These are phyloP conservation scores for Alsophila aescularia DNA, from an alignment of 2,888 invertebrate genomes.

Conservation along the genomic window DNA sequence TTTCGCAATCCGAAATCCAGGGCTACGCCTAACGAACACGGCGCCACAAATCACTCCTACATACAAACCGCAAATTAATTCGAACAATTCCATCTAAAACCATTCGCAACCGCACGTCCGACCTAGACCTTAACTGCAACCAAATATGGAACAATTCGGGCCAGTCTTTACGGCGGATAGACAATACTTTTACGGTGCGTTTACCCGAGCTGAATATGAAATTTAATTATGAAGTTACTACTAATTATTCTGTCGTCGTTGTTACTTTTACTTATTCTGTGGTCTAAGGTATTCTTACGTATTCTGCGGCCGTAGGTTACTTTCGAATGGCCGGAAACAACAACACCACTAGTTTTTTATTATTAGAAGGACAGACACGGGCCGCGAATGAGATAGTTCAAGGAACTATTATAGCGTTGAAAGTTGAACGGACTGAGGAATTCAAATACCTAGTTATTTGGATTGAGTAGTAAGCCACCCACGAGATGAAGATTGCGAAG, in stretches of 20 bases:
- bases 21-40: not conserved
- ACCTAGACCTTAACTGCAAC: slow-evolving; percentile 40
- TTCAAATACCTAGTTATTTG: no score
- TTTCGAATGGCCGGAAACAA: slow-evolving; percentile 31
- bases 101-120: slow-evolving; percentile 31
- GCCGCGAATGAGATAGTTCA: slow-evolving; percentile 29
- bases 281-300: not conserved
- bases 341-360: no score
- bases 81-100: slow-evolving; percentile 18
- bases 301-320: slow-evolving; percentile 10
- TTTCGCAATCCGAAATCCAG: slow-evolving; percentile 5
- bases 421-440: no score
- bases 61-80: not conserved
- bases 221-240: slow-evolving; percentile 31
- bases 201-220: slow-evolving; percentile 38
- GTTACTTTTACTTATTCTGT: slow-evolving; percentile 12
- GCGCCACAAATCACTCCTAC: slow-evolving; percentile 7
- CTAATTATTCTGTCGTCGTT: slow-evolving; percentile 7
- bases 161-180: slow-evolving; percentile 28
- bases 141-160: slow-evolving; percentile 33
- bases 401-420: slow-evolving; percentile 24
- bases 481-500: no score
- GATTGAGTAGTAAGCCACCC: no score
- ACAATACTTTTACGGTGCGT: slow-evolving; percentile 33
- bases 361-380: no score